phyloP scores from a whole-genome alignment of 2,797 vertebrate species.

The Otolemur crassicaudatus region DNA sequence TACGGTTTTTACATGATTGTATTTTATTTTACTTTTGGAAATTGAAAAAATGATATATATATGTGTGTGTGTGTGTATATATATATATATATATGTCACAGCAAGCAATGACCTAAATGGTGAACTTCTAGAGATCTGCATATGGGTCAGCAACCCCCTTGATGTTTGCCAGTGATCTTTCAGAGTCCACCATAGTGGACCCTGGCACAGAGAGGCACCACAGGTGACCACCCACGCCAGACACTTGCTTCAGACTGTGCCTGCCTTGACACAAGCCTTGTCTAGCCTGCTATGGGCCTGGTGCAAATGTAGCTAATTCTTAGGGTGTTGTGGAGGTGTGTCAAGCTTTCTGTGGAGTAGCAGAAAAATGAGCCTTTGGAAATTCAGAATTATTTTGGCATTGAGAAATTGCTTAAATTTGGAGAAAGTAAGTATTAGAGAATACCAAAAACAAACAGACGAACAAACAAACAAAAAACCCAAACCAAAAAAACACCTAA shows the following conservation, averaged over 20 bases:
- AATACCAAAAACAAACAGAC: background rate
- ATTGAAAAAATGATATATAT: background rate
- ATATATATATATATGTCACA: background rate
- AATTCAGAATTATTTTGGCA: background rate
- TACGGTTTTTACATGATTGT: background rate
- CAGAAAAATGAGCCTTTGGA: constrained; percentile 7
- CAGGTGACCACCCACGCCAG: fast-evolving
- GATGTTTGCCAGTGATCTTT: background rate
- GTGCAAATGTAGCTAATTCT: background rate
- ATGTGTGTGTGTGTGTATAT: no score
- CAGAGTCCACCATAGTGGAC: background rate
- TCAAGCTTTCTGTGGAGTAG: background rate
- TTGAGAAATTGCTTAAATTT: constrained; percentile 63
- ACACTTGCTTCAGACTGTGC: fast-evolving
- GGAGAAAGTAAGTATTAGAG: constrained; percentile 53
- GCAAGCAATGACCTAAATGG: background rate
- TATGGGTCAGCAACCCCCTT: background rate
- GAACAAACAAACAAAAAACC: no score
- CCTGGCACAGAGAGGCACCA: background rate
- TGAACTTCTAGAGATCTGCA: background rate
- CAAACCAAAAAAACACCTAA: background rate
- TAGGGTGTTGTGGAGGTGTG: no score
- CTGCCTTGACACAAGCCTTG: background rate
- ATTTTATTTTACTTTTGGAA: constrained; percentile 8
- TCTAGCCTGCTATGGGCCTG: fast-evolving